These are phyloP conservation scores for Calonectris borealis DNA, from an alignment of 2,113 vertebrate genomes.

Conservation along the genomic window DNA sequence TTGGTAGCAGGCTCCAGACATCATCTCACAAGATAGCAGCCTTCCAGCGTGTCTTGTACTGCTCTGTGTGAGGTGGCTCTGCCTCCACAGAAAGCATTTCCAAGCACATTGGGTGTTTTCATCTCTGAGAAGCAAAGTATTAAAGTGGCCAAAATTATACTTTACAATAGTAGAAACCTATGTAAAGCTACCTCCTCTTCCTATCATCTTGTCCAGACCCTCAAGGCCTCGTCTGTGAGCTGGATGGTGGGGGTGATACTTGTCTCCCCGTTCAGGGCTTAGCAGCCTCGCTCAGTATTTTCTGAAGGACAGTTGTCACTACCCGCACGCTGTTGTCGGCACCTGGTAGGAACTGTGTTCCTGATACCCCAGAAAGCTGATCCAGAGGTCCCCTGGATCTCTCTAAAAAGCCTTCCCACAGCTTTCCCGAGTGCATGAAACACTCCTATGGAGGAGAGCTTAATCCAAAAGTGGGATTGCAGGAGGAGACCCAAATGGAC, in stretches of 20 bases:
- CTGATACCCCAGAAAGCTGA: background rate
- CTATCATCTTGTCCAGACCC: background rate
- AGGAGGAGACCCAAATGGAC: background rate
- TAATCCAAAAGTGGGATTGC: background rate
- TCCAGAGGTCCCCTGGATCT: background rate
- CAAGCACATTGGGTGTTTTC: background rate
- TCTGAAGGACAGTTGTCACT: background rate
- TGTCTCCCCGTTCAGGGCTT: accelerated
- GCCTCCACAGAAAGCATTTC: background rate
- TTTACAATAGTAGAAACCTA: background rate
- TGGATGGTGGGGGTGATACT: background rate
- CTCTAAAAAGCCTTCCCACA: background rate
- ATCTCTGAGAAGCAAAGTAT: background rate
- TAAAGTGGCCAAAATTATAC: background rate
- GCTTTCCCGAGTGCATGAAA: background rate
- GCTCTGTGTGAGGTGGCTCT: background rate
- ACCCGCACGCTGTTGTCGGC: background rate
- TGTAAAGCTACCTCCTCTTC: background rate
- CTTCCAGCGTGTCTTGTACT: background rate
- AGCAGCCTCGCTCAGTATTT: background rate
- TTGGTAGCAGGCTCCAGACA: background rate
- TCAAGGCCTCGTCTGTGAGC: accelerated
- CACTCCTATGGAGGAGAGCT: background rate
- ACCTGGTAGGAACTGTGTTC: accelerated
- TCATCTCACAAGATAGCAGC: background rate